Evolutionary conservation across 2,797 vertebrate genomes (phyloP), one percentile per base, ranked within the genome.

Genomic region (Valencia hispanica): DNA sequence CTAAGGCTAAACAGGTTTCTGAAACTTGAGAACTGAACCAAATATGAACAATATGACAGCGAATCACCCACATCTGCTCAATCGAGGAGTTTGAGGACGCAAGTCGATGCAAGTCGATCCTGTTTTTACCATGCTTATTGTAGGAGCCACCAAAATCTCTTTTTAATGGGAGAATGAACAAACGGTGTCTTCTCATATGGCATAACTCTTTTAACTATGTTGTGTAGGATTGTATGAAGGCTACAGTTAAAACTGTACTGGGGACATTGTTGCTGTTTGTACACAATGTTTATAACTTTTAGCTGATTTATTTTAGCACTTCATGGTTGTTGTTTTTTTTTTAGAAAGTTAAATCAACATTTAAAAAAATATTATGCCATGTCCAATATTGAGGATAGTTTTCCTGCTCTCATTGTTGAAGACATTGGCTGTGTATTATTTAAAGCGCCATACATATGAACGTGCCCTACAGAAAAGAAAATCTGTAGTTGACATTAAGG

Each of bases 241-340:
- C 80, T 87, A 85, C 91, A 89, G 92, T 91, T 88, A 85, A 85
- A 87, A 85, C 79, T 89, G 85, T 89, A 91, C 68, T 72, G 84
- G 73, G 85, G 83, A 89, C 73, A 53, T 81, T 84, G 81, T 88
- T 85, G 77, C 82, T 82, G 77, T 93, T 90, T 93, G 89, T 93
- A 89, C 88, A 88, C 90, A 47, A 82, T 90, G 87, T 92, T 86
- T 78, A 82, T 81, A 89, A 88, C 72, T 73, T 91, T 89, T 90
- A 93, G 89, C 82, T 86, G 85, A 88, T 93, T 43, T 92, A 87
- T 92, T 93, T 94, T 94, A 94, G 93, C 92, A 94, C 88, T 94
- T 92, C 92, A 81, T 94, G 89, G 91, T 92, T 92, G 89, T 59
- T n/a, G n/a, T n/a, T n/a, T n/a, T n/a, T n/a, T 94, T 88, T 93